Base-by-base conservation (phyloP, 2,113 vertebrate genomes). In the Thunnus thynnus region DNA sequence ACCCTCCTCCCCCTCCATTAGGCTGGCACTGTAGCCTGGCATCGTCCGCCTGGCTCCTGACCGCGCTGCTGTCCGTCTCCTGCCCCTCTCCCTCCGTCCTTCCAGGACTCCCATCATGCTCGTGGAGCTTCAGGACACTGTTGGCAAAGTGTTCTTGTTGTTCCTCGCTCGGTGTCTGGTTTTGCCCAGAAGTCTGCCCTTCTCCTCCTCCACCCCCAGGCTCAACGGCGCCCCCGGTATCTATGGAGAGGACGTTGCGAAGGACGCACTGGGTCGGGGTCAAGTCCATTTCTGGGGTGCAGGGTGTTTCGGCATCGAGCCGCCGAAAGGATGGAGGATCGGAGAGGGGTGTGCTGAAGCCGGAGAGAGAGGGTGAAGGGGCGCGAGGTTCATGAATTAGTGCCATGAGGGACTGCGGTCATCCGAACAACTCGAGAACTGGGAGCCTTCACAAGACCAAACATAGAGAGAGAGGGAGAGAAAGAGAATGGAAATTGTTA, bases 201-300 rank as follows among this genome's bases (percentile, higher is more conserved):
- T 92, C 91, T 60, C 88, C 83, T 5, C 86, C 88, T 69, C 85
- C 89, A 1, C 76, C 86, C 12, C 89, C 82, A 0, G 93, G 94
- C 46, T 96, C 89, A 0, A 93, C 84, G 0, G 83, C 90, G 5
- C 88, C 93, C 13, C 96, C 95, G 0, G 95, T 96, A 68, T 96
- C 93, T 3, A 96, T 94, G 63, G 97, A 97, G 73, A 98, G 94
- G 51, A 98, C 97, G 13, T 97, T 97, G n/a, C 97, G 96, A 51
- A 99, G 94, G 36, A 98, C 97, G 67, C 97, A 99, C 91, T 99
- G 97, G 25, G 97, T 99, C 12, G 97, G 97, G 1, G 97, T 98
- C 78, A 98, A 94, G 88, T 98, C 97, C 88, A 96, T 97, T 78
- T 97, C 97, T 0, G 97, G 97, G 56, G 97, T 98, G 92, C 97